phyloP scores from a whole-genome alignment of 2,113 vertebrate genomes.

The Gavia stellata region DNA sequence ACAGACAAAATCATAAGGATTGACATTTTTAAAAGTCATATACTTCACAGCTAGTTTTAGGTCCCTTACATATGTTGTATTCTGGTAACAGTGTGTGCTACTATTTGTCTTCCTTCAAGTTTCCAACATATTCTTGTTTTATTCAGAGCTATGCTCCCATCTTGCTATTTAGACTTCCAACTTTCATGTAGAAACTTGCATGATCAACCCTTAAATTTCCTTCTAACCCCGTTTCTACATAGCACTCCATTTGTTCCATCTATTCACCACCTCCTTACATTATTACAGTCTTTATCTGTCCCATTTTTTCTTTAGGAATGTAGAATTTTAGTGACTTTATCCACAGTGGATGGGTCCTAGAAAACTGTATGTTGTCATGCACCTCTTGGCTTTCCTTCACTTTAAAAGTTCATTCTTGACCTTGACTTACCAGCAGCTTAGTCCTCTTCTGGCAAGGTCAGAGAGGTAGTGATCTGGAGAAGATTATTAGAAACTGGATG shows the following conservation, averaged over 20 bases:
- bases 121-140: background rate
- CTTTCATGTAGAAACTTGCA: background rate
- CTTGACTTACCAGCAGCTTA: background rate
- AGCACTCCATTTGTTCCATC: background rate
- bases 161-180: background rate
- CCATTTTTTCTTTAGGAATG: background rate
- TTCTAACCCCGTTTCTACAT: background rate
- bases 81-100: background rate
- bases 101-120: background rate
- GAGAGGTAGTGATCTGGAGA: background rate
- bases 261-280: background rate
- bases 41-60: background rate
- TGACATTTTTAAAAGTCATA: background rate
- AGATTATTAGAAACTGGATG: background rate
- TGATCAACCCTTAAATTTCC: background rate
- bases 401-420: background rate
- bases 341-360: background rate
- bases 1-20: background rate
- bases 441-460: background rate
- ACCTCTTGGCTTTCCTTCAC: background rate
- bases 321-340: background rate
- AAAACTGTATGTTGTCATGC: background rate
- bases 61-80: background rate
- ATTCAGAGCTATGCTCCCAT: background rate
- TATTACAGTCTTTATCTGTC: background rate